Conservation (phyloP, 2,113 vertebrate genomes). For the Anhinga rufa region DNA sequence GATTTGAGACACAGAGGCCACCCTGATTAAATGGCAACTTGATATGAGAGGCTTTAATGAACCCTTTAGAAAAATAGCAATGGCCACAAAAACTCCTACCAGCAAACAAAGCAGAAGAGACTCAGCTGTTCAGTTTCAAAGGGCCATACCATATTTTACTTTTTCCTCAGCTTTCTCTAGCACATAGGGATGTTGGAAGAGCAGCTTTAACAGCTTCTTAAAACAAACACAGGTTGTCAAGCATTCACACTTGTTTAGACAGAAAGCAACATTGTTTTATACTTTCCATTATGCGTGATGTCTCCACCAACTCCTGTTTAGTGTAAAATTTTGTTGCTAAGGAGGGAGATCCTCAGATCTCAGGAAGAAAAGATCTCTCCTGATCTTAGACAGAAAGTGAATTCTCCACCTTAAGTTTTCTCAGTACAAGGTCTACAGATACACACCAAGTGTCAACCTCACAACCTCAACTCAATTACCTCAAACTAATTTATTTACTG, state of each 20-base stretch:
- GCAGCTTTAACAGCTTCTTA: background rate
- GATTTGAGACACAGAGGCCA: background rate
- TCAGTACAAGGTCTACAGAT: background rate
- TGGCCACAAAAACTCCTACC: background rate
- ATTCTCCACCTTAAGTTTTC: background rate
- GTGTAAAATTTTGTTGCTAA: background rate
- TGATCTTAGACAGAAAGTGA: background rate
- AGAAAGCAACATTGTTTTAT: background rate
- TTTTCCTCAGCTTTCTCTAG: background rate
- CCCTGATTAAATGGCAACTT: background rate
- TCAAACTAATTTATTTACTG: background rate
- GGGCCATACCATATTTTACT: background rate
- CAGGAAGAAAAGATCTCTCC: background rate
- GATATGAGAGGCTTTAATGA: background rate
- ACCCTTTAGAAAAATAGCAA: background rate
- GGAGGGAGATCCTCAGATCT: background rate
- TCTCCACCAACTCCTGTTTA: background rate
- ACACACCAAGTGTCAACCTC: background rate
- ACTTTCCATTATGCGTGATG: background rate
- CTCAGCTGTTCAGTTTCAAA: background rate
- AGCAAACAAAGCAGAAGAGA: background rate
- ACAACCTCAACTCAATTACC: background rate
- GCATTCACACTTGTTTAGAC: background rate
- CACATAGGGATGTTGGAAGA: background rate
- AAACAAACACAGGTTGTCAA: background rate